Conservation (phyloP, 1,140 invertebrate genomes). For the Coptotermes formosanus region DNA sequence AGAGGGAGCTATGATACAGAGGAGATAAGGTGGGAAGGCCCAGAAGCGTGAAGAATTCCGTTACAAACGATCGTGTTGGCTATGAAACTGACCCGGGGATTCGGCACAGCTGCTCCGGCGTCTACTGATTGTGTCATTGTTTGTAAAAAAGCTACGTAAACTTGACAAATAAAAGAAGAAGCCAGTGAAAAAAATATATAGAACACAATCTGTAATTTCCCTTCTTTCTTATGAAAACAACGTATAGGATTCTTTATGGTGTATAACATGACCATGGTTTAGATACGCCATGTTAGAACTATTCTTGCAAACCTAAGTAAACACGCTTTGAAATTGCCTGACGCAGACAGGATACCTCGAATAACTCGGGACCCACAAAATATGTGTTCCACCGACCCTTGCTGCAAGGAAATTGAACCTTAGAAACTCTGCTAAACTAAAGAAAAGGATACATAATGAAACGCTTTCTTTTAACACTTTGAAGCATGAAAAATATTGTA, state of each 20-base stretch:
- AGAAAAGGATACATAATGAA: no score
- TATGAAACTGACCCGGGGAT: not conserved
- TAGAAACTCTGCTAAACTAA: no score
- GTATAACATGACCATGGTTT: not conserved
- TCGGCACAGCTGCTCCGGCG: not conserved
- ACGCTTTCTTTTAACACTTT: no score
- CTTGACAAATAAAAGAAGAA: not conserved
- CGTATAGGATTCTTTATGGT: not conserved
- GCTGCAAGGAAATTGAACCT: no score
- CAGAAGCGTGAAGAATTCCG: constrained; percentile 14
- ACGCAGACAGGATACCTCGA: no score
- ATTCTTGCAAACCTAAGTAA: not conserved
- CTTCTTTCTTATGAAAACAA: not conserved
- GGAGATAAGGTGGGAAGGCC: not conserved
- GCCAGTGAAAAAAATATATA: not conserved
- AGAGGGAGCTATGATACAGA: not conserved
- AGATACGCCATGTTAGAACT: not conserved
- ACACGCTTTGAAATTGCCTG: not conserved
- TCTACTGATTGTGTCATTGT: not conserved
- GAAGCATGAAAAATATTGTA: no score
- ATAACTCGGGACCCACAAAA: no score
- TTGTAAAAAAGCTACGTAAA: not conserved
- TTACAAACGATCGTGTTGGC: not conserved
- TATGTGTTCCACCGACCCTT: no score
- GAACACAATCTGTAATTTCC: not conserved